Percentiles rank a stretch among this genome's conserved stretches.
Evolutionary conservation across 2,888 invertebrate genomes (phyloP).

Genomic region (Hydrotaea diabolus): DNA sequence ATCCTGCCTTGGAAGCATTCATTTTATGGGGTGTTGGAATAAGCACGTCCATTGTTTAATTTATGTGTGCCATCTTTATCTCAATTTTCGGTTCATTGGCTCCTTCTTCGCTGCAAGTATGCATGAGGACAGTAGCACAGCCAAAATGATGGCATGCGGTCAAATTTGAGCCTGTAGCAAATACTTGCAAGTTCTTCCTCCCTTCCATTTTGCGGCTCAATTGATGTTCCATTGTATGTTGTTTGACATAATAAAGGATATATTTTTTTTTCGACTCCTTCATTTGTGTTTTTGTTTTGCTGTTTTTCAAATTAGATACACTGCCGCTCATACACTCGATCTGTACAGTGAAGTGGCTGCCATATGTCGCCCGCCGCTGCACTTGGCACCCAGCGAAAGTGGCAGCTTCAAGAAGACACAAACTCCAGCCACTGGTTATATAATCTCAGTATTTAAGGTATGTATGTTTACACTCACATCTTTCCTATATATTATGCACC

Average conservation of each 20-base stretch:
- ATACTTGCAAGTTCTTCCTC: not conserved
- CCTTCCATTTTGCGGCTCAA: not conserved
- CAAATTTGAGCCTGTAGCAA: not conserved
- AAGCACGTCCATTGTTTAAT: not conserved
- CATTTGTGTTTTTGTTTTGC: not conserved
- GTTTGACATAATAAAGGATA: not conserved
- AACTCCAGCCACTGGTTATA: conserved; percentile 92
- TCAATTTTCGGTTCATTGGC: conserved; percentile 13
- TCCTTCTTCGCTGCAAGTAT: too few relatives aligned
- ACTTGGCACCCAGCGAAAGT: conserved; percentile 85
- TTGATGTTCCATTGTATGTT: conserved; percentile 14
- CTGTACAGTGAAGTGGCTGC: conserved; percentile 95
- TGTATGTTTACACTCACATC: conserved; percentile 22
- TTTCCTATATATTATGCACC: too few relatives aligned
- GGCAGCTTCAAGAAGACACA: conserved; percentile 89
- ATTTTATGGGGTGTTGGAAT: not conserved
- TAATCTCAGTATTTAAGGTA: conserved; percentile 94
- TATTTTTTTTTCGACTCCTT: not conserved
- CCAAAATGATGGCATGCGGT: not conserved
- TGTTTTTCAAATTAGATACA: conserved; percentile 83
- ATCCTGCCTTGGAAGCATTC: not conserved
- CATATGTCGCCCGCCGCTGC: conserved; percentile 92
- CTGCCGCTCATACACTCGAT: conserved; percentile 93
- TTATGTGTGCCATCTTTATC: conserved; percentile 16
- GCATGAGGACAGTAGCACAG: conserved; percentile 16